These are phyloP conservation scores for Nesospiza acunhae DNA, from an alignment of 2,113 vertebrate genomes.

Conservation along the genomic window DNA sequence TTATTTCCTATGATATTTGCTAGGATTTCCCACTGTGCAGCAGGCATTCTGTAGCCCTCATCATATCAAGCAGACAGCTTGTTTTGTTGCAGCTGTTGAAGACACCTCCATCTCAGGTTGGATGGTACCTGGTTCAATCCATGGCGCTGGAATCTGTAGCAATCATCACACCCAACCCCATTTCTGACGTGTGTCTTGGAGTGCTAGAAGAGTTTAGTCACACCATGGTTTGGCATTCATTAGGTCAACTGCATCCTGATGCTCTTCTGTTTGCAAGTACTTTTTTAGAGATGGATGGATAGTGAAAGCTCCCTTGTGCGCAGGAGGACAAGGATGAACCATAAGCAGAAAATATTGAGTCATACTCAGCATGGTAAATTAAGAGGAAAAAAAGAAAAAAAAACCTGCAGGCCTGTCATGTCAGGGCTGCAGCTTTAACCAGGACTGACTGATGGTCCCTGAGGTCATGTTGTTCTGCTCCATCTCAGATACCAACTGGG, in stretches of 20 bases:
- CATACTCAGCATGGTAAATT: background rate
- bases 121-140: background rate
- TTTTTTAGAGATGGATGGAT: background rate
- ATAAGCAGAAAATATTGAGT: background rate
- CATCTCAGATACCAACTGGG: background rate
- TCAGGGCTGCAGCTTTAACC: background rate
- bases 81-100: background rate
- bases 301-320: background rate
- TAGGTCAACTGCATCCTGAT: background rate
- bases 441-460: background rate
- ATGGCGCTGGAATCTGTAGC: background rate
- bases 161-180: fast-evolving
- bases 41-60: background rate
- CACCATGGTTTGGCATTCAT: fast-evolving
- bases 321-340: background rate
- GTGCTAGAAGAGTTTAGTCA: background rate
- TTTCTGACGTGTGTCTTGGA: background rate
- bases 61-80: background rate
- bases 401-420: background rate
- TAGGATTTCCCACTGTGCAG: background rate
- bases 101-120: background rate
- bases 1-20: background rate
- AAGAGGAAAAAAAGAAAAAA: background rate
- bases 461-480: background rate
- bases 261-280: background rate